phyloP scores from a whole-genome alignment of 2,113 vertebrate species.

The Egretta garzetta region DNA sequence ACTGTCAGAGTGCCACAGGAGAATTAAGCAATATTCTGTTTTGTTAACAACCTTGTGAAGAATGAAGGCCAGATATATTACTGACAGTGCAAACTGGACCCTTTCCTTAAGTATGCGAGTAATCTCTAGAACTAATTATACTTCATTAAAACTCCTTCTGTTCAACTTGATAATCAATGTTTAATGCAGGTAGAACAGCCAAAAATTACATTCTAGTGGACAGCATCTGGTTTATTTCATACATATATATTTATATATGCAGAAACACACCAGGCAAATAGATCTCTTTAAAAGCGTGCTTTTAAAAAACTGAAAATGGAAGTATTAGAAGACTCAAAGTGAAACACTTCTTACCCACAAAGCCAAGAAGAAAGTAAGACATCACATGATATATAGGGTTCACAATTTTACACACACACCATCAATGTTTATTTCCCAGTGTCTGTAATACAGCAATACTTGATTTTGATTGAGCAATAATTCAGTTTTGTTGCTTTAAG shows the following conservation, averaged over 20 bases:
- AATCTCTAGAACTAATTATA: background rate
- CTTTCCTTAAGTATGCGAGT: background rate
- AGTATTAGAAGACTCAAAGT: background rate
- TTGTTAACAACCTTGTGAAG: background rate
- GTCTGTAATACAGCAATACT: background rate
- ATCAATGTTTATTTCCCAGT: background rate
- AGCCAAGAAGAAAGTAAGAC: background rate
- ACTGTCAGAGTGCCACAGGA: background rate
- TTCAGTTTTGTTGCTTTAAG: background rate
- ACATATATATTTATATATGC: background rate
- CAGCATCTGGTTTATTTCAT: background rate
- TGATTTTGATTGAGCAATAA: background rate
- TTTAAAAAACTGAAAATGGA: background rate
- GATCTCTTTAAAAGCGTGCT: background rate
- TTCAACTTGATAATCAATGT: background rate
- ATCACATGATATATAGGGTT: rapidly evolving
- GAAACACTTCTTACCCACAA: background rate
- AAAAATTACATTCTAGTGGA: background rate
- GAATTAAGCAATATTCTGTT: background rate
- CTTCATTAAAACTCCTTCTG: background rate
- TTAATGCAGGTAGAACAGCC: background rate
- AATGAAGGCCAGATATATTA: background rate
- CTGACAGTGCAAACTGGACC: background rate
- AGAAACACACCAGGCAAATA: background rate
- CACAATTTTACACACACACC: background rate